Evolutionary conservation across 1,140 invertebrate species (phyloP).

Genomic region (Drosophila pruinosa): DNA sequence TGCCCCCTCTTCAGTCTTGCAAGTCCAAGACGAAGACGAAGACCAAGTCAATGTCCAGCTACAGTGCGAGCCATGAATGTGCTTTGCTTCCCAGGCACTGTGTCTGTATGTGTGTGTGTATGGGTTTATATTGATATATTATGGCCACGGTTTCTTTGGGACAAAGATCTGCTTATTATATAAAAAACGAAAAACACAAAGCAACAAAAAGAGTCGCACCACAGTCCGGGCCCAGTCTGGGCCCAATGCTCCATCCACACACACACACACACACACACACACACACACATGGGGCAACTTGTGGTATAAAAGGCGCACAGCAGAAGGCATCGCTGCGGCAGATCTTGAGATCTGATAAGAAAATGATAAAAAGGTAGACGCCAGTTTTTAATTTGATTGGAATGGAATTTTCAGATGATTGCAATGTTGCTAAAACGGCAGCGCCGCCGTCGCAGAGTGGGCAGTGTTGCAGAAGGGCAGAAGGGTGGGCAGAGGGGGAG

Average conservation of each 20-base stretch:
- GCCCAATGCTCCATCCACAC: constrained; percentile 40
- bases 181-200: constrained; percentile 65
- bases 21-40: neutral
- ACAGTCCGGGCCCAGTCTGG: constrained; percentile 37
- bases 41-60: constrained; percentile 65
- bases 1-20: neutral
- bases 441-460: constrained; percentile 47
- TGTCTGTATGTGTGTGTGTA: constrained; percentile 43
- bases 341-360: constrained; percentile 82
- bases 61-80: constrained; percentile 61
- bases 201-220: constrained; percentile 59
- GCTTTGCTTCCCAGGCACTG: constrained; percentile 77
- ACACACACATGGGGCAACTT: constrained; percentile 30
- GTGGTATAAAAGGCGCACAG: constrained; percentile 74
- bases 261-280: constrained; percentile 16
- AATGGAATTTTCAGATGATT: constrained; percentile 82
- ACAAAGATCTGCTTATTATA: constrained; percentile 83
- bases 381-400: constrained; percentile 83
- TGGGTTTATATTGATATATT: constrained; percentile 82
- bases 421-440: constrained; percentile 80
- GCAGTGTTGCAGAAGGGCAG: neutral
- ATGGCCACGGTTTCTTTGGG: constrained; percentile 82
- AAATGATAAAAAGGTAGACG: constrained; percentile 83
- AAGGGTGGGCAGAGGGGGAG: constrained; percentile 8
- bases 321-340: constrained; percentile 79